phyloP scores from a whole-genome alignment of 2,888 invertebrate species.

The Odontomyia ornata region DNA sequence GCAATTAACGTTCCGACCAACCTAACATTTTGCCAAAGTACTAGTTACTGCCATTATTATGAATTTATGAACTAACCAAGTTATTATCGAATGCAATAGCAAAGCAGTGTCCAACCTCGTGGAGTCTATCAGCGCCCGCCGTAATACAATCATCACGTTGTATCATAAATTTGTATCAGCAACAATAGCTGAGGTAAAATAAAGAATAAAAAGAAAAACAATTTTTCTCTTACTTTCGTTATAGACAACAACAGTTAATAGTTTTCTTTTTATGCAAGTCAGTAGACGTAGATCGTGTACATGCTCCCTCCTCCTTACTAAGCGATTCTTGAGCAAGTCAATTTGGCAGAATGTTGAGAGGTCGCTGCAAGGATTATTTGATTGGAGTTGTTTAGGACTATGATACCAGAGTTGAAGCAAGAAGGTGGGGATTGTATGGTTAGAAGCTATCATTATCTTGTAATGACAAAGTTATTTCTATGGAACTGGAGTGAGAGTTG shows the following conservation, averaged over 20 bases:
- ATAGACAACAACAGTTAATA: constrained; percentile 1
- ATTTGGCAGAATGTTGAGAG: neutral
- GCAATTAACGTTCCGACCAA: neutral
- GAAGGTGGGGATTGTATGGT: neutral
- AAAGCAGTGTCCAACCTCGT: neutral
- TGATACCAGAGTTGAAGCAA: neutral
- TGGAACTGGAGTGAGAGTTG: neutral
- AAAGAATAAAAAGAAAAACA: constrained; percentile 16
- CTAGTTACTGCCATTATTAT: constrained; percentile 20
- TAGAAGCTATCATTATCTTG: constrained; percentile 13
- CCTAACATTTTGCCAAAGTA: neutral
- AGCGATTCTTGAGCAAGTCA: neutral
- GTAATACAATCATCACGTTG: constrained; percentile 36
- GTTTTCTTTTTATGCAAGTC: neutral
- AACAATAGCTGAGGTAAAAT: too few species aligned
- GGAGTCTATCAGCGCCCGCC: neutral
- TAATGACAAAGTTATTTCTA: constrained; percentile 27
- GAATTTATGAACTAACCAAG: constrained; percentile 34
- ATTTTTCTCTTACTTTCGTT: neutral
- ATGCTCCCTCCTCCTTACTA: neutral
- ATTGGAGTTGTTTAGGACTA: neutral
- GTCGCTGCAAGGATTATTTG: neutral
- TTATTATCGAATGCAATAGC: constrained; percentile 15
- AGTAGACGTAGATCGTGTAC: too few species aligned
- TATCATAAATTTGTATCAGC: constrained; percentile 32